Evolutionary conservation across 2,797 vertebrate genomes (phyloP).

Genomic region (Odontamblyopus rebecca): DNA sequence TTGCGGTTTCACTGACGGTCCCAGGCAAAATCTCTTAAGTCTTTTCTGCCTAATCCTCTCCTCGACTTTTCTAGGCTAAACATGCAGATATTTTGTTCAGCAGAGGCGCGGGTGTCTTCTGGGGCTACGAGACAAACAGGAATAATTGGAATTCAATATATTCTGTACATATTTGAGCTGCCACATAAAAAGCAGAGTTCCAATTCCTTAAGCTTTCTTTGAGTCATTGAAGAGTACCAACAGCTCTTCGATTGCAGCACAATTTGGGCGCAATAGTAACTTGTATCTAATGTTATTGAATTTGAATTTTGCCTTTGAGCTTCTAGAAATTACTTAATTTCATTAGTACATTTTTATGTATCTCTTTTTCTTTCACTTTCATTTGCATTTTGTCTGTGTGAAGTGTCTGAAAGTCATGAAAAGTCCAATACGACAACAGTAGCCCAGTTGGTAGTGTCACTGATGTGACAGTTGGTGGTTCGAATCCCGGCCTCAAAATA

Average conservation of each 20-base stretch:
- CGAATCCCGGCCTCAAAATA: no score
- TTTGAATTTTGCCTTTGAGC: not conserved
- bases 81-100: conserved; percentile 39
- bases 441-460: no score
- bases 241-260: not conserved
- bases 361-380: no score
- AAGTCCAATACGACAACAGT: no score
- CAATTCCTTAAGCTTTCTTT: conserved; percentile 16
- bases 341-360: no score
- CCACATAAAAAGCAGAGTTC: conserved; percentile 25
- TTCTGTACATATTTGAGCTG: conserved; percentile 21
- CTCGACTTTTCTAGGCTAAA: conserved; percentile 47
- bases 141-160: conserved; percentile 46
- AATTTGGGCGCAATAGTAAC: not conserved
- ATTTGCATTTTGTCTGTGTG: no score
- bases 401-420: no score
- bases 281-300: not conserved
- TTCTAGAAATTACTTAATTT: no score
- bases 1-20: conserved; percentile 64
- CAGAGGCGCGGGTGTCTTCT: conserved; percentile 37
- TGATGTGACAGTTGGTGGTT: no score
- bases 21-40: conserved; percentile 55
- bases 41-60: conserved; percentile 54
- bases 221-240: conserved; percentile 30
- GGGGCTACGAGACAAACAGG: conserved; percentile 28